Base-by-base conservation (phyloP, 2,113 vertebrate species). In the Bubo bubo region DNA sequence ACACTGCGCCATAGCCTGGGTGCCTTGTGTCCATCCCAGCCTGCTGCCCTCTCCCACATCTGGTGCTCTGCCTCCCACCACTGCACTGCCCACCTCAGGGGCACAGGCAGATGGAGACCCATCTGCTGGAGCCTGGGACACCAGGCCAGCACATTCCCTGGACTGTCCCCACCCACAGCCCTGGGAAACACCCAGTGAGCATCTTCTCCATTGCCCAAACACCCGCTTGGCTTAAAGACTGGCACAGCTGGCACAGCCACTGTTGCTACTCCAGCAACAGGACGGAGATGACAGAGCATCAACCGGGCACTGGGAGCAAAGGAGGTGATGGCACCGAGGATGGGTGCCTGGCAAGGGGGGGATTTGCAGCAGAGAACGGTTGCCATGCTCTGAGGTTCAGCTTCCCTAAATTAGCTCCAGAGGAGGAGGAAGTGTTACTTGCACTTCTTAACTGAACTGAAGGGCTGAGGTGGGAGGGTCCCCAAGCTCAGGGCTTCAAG, bases 381-480 rank as follows among this genome's bases (percentile, higher is more conserved):
- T 95, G 74, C 70, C 43, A 45, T 49, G 66, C 39, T 96, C 56
- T 30, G 56, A 91, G 47, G 23, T 39, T 95, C 6, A 1, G 39
- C 81, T 94, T 96, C 66, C 66, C 90, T 81, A 94, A 96, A 95
- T 90, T 93, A 95, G 84, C 62, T 91, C 58, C 13, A 27, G 47
- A 95, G 90, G n/a, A 74, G 91, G 73, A 96, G 77, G 75, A 94
- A 86, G 39, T 0, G 0, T 56, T 56, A 79, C 49, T 30, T 68
- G 52, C 64, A 43, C 18, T 95, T 86, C 56, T 35, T 15, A 79
- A 45, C 56, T 35, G 27, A 76, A 68, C 1, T 0, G 4, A 80
- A 72, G 23, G 45, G 67, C 28, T 77, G 63, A 90, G 19, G 21
- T 28, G 14, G 35, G 39, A 73, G 41, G 5, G 10, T 75, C 6